Conservation (phyloP, 2,888 invertebrate genomes). For the Lycophotia porphyrea region DNA sequence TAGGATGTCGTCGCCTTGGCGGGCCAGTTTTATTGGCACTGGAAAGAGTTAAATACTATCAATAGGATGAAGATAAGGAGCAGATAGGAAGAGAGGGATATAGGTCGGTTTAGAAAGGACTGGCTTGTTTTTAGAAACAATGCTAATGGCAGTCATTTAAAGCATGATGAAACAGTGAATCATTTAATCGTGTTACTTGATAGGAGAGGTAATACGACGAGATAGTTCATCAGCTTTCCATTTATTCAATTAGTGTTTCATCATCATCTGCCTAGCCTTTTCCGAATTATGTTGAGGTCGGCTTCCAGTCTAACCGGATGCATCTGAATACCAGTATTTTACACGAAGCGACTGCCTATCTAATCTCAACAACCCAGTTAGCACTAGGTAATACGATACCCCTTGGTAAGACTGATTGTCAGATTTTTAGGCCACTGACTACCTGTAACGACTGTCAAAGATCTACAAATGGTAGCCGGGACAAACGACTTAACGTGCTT, state of each 20-base stretch:
- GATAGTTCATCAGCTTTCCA: not conserved
- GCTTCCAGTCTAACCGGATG: too few relatives aligned
- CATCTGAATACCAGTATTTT: too few relatives aligned
- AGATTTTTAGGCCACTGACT: too few relatives aligned
- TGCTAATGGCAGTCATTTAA: not conserved
- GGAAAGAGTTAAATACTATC: conserved; percentile 14
- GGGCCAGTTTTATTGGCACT: conserved; percentile 82
- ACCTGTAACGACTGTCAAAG: too few relatives aligned
- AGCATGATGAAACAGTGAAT: not conserved
- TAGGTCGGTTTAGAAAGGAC: not conserved
- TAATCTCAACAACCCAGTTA: too few relatives aligned
- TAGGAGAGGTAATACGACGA: not conserved
- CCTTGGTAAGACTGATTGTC: too few relatives aligned
- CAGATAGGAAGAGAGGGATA: not conserved
- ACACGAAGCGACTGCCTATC: too few relatives aligned
- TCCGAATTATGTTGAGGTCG: too few relatives aligned
- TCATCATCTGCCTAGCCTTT: too few relatives aligned
- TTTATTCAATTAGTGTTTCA: not conserved
- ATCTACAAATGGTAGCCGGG: too few relatives aligned
- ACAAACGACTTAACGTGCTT: too few relatives aligned
- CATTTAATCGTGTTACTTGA: not conserved
- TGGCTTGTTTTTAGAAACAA: not conserved
- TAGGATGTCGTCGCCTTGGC: conserved; percentile 73
- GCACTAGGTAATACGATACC: too few relatives aligned
- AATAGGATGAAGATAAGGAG: not conserved